Percentiles rank a stretch among this genome's conserved stretches.
These are phyloP conservation scores for Chromobotia macracanthus DNA, from an alignment of 2,797 vertebrate species.

Conservation along the genomic window DNA sequence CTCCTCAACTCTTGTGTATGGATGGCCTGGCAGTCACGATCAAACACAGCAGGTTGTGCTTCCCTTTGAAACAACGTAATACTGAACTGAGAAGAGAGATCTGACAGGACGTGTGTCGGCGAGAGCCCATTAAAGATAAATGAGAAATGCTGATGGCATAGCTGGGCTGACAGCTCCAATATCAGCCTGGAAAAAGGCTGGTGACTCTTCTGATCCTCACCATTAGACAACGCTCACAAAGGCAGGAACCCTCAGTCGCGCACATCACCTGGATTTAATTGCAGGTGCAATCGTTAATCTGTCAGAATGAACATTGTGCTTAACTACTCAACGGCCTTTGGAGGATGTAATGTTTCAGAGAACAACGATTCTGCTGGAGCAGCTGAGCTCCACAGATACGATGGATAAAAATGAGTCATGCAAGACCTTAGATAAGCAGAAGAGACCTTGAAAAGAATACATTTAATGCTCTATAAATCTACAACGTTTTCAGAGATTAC, in stretches of 20 bases:
- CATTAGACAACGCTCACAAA: conserved; percentile 6
- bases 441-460: not conserved
- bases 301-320: conserved; percentile 32
- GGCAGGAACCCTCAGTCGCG: not conserved
- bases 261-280: conserved; percentile 41
- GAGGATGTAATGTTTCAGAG: not conserved
- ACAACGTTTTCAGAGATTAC: not conserved
- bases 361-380: not conserved
- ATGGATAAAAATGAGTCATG: not conserved
- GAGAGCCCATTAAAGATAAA: conserved; percentile 71
- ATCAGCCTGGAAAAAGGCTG: conserved; percentile 7
- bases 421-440: conserved; percentile 9
- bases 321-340: not conserved
- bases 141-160: conserved; percentile 71
- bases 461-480: not conserved
- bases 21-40: conserved; percentile 54
- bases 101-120: conserved; percentile 66
- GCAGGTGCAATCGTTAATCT: conserved; percentile 5
- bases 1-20: conserved; percentile 14
- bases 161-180: conserved; percentile 53
- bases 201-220: conserved; percentile 23
- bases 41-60: conserved; percentile 58
- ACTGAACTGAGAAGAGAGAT: conserved; percentile 62
- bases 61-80: conserved; percentile 63
- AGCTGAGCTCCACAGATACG: not conserved